These are phyloP conservation scores for Drosophila setifemur DNA, from an alignment of 1,140 invertebrate species.

Conservation along the genomic window DNA sequence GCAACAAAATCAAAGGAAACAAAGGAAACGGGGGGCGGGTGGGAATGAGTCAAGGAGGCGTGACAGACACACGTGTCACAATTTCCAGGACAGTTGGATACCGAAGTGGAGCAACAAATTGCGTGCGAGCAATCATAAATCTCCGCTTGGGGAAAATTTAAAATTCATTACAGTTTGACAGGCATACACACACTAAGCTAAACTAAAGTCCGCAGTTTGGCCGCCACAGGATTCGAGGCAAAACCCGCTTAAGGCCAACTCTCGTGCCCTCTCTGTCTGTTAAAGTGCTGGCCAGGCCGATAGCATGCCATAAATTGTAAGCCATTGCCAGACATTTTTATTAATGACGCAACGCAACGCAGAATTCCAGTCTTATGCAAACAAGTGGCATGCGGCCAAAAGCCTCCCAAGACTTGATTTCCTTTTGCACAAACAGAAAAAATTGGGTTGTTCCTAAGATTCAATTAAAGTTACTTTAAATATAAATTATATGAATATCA, in stretches of 20 bases:
- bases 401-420: slow-evolving; percentile 41
- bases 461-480: too few relatives aligned
- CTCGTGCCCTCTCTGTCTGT: slow-evolving; percentile 10
- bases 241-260: slow-evolving; percentile 68
- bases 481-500: not conserved
- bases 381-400: slow-evolving; percentile 60
- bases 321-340: slow-evolving; percentile 76
- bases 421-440: not conserved
- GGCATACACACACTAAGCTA: not conserved
- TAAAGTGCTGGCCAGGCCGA: slow-evolving; percentile 56
- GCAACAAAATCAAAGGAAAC: slow-evolving; percentile 47
- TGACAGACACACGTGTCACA: slow-evolving; percentile 27
- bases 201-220: slow-evolving; percentile 16
- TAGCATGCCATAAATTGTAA: slow-evolving; percentile 76
- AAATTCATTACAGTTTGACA: slow-evolving; percentile 56
- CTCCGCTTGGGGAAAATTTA: slow-evolving; percentile 39
- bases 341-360: slow-evolving; percentile 67
- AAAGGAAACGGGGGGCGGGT: slow-evolving; percentile 30
- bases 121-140: slow-evolving; percentile 48
- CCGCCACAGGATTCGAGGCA: slow-evolving; percentile 1
- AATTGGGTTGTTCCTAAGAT: not conserved
- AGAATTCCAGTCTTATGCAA: slow-evolving; percentile 53
- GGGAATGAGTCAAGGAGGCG: too few relatives aligned
- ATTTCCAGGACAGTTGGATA: slow-evolving; percentile 33
- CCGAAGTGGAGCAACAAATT: slow-evolving; percentile 38